Evolutionary conservation across 2,113 vertebrate species (phyloP).

Genomic region (Otus sunia): DNA sequence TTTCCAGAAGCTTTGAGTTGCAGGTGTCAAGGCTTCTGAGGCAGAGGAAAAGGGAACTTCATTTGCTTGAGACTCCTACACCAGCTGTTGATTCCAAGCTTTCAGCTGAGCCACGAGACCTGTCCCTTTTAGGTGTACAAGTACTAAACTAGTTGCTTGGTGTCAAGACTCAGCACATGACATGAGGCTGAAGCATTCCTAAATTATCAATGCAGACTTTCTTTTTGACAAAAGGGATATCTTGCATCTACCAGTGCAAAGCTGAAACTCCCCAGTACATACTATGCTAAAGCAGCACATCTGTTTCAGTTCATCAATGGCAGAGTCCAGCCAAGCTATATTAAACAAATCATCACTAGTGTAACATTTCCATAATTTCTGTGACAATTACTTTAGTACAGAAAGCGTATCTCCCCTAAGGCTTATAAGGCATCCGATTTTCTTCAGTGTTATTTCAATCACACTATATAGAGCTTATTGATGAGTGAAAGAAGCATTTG

Average conservation of each 20-base stretch:
- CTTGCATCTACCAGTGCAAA: neutral
- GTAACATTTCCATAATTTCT: constrained; percentile 63
- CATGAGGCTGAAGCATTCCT: neutral
- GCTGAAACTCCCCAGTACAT: neutral
- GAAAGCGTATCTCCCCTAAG: constrained; percentile 58
- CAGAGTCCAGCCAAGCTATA: constrained; percentile 35
- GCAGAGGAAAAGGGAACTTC: neutral
- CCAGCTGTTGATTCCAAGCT: neutral
- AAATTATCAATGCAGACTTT: neutral
- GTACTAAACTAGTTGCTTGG: neutral
- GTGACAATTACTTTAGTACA: constrained; percentile 61
- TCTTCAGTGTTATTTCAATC: constrained; percentile 55
- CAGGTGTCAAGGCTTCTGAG: neutral
- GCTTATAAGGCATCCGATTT: constrained; percentile 55
- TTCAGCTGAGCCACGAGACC: neutral
- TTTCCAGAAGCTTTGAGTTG: neutral
- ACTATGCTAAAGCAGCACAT: constrained; percentile 20
- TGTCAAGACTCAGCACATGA: neutral
- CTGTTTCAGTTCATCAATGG: constrained; percentile 60
- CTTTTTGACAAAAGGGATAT: neutral
- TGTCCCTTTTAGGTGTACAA: neutral
- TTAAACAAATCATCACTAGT: constrained; percentile 66
- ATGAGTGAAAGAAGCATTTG: constrained; percentile 50
- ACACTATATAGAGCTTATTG: neutral
- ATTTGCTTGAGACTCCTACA: neutral